Conservation (phyloP, 2,888 invertebrate genomes). For the Antitype chi region DNA sequence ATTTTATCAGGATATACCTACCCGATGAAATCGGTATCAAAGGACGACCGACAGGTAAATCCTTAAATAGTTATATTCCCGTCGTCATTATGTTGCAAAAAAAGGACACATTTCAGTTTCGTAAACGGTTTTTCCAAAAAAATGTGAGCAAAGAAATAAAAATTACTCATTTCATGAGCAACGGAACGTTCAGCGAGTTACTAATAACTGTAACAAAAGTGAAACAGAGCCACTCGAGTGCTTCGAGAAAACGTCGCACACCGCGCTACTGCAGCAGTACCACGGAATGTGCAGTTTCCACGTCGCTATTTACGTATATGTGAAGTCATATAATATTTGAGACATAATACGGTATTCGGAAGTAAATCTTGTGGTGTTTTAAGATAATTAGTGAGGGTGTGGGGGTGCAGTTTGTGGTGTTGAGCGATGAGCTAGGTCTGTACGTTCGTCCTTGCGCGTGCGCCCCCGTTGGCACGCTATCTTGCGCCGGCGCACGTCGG, state of each 20-base stretch:
- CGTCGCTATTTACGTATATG: conserved; percentile 25
- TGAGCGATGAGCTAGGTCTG: not conserved
- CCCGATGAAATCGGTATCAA: not conserved
- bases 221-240: conserved; percentile 54
- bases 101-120: not conserved
- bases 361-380: conserved; percentile 21
- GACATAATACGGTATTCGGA: not conserved
- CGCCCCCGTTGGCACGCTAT: conserved; percentile 34
- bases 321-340: conserved; percentile 31
- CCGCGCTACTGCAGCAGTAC: not conserved
- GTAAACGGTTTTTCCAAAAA: not conserved
- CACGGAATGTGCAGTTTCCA: conserved; percentile 44
- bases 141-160: conserved; percentile 19
- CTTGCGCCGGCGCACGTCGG: conserved; percentile 15
- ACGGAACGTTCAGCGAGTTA: conserved; percentile 16
- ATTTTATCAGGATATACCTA: not conserved
- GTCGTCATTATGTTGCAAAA: not conserved
- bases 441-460: conserved; percentile 12
- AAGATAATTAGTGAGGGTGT: conserved; percentile 39
- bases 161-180: conserved; percentile 28
- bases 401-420: conserved; percentile 15
- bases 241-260: conserved; percentile 36
- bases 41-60: not conserved
- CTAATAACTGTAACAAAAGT: conserved; percentile 59
- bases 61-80: not conserved